Base-by-base conservation (phyloP, 2,113 vertebrate species). In the Platichthys flesus region DNA sequence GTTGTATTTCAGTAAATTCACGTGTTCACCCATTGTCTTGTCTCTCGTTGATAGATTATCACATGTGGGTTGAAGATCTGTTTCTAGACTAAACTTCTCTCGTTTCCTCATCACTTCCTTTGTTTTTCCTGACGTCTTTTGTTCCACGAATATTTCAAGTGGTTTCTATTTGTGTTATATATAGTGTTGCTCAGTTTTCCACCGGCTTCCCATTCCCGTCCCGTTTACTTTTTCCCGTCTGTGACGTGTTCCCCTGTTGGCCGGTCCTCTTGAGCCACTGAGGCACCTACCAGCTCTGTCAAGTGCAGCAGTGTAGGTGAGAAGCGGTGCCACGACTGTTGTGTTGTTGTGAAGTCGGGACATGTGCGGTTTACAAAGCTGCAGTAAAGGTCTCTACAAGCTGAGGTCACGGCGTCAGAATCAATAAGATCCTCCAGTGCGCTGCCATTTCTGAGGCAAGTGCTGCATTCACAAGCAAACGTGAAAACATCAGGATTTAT, bases 91-190 rank as follows among this genome's bases (percentile, higher is more conserved):
- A 16, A 20, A 16, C 14, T 9, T 31, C 1, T 52, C 47, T 54
- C 5, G 18, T 70, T 76, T 58, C 26, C 20, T 21, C 5, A 0
- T 21, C 9, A 10, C 20, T 21, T 1, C 56, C 35, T 55, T 72
- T 66, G 20, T 31, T 70, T 23, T 56, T 2, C 23, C 7, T 42
- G 13, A 0, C 13, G 40, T 3, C 40, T 42, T 42, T 42, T 42
- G 40, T 42, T 10, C 12, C 40, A 12, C 15, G 9, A 24, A 62
- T 62, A 20, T 62, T 26, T 59, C 10, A 47, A 57, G 61, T 24
- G 62, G 9, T 67, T 79, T 55, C 52, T 23, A 20, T 67, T 74
- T 69, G 35, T 73, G 24, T 61, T 9, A 54, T 74, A 20, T 13
- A 3, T 4, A 18, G 58, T 49, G 24, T 52, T 67, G 4, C 37